These are phyloP conservation scores for Butorides virescens DNA, from an alignment of 2,113 vertebrate species.

Conservation along the genomic window DNA sequence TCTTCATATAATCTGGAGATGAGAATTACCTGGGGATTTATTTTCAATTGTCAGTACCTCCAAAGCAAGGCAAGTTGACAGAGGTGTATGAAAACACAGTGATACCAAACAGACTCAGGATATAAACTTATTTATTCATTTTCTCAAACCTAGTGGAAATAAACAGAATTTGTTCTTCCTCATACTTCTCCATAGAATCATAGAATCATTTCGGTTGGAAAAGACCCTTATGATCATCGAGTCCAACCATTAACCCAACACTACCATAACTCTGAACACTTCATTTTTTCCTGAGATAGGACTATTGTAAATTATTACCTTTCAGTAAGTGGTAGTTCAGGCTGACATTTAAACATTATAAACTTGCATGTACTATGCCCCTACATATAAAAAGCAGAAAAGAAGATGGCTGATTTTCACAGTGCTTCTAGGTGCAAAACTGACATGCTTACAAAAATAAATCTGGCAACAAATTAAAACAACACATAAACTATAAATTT, in stretches of 20 bases:
- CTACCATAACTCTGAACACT: background rate
- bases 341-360: background rate
- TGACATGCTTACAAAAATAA: background rate
- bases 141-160: background rate
- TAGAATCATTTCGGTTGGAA: background rate
- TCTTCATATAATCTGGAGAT: background rate
- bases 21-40: background rate
- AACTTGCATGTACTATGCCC: background rate
- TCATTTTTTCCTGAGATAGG: background rate
- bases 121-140: background rate
- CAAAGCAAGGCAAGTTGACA: background rate
- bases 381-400: background rate
- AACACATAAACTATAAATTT: background rate
- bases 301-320: background rate
- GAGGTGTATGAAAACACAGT: background rate
- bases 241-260: background rate
- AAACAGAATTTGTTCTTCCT: background rate
- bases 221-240: background rate
- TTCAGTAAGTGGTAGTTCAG: background rate
- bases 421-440: background rate
- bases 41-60: background rate
- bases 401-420: background rate
- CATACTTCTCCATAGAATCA: background rate
- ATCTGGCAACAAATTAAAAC: constrained; percentile 1
- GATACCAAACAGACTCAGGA: background rate